phyloP scores from a whole-genome alignment of 2,113 vertebrate species.

The Coptodon bakossiorum region DNA sequence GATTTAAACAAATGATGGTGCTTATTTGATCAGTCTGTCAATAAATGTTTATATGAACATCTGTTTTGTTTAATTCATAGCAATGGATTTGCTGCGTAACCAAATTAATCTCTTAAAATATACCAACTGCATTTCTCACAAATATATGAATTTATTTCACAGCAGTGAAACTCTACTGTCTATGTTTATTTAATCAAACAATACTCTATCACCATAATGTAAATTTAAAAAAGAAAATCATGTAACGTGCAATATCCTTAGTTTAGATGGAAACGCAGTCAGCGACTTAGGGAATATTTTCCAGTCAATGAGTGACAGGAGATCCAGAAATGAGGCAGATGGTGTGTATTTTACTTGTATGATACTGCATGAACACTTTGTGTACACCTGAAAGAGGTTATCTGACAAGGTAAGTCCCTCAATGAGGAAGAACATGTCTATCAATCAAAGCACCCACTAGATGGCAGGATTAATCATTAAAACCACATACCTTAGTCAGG shows the following conservation, averaged over 20 bases:
- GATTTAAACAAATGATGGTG: background rate
- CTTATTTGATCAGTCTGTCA: background rate
- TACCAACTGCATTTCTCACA: background rate
- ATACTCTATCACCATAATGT: background rate
- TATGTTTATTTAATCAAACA: background rate
- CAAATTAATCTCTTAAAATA: background rate
- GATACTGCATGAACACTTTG: background rate
- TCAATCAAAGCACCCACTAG: constrained; percentile 10
- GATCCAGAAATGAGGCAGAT: background rate
- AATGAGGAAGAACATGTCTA: background rate
- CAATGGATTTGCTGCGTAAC: background rate
- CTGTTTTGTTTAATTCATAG: background rate
- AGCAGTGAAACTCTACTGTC: background rate
- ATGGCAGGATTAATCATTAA: constrained; percentile 13
- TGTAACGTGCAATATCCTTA: background rate
- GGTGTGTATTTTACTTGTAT: background rate
- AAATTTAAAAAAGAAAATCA: background rate
- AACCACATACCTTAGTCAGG: background rate
- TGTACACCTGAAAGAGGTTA: background rate
- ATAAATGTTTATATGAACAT: background rate
- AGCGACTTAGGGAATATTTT: background rate
- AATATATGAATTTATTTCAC: background rate
- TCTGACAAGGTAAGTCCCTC: background rate
- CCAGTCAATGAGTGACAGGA: background rate
- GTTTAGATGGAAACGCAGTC: background rate